A percentile compares a stretch with the other conserved stretches of the same genome.
phyloP scores from a whole-genome alignment of 2,888 invertebrate genomes.

The Drosophila vallismaia region DNA sequence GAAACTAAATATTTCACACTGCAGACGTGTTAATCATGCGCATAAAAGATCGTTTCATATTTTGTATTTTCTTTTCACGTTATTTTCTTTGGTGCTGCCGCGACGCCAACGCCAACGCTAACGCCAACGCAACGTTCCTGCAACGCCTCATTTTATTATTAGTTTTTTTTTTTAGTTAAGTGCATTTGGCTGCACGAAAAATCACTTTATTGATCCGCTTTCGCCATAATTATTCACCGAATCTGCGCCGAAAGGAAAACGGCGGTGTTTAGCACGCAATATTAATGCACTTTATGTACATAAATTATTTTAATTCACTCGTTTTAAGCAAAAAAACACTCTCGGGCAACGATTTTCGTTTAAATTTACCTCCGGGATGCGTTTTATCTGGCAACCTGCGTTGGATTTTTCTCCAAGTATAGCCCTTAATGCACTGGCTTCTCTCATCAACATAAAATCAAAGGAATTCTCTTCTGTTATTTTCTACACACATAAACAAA shows the following conservation, averaged over 20 bases:
- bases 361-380: slow-evolving; percentile 38
- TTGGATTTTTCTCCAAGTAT: slow-evolving; percentile 34
- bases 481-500: slow-evolving; percentile 43
- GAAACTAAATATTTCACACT: slow-evolving; percentile 30
- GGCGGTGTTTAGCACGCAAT: slow-evolving; percentile 58
- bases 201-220: slow-evolving; percentile 70
- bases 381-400: slow-evolving; percentile 52
- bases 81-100: slow-evolving; percentile 10
- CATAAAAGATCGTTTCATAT: slow-evolving; percentile 4
- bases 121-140: slow-evolving; percentile 30
- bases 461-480: slow-evolving; percentile 42
- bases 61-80: slow-evolving; percentile 36
- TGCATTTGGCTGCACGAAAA: slow-evolving; percentile 26
- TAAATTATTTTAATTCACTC: slow-evolving; percentile 40
- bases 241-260: slow-evolving; percentile 45
- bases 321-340: slow-evolving; percentile 29
- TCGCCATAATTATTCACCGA: slow-evolving; percentile 54
- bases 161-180: slow-evolving; percentile 7
- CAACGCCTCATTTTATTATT: slow-evolving; percentile 6
- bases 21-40: slow-evolving; percentile 51
- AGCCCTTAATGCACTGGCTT: slow-evolving; percentile 29
- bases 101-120: slow-evolving; percentile 26
- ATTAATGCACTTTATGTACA: slow-evolving; percentile 49
- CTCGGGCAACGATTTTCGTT: slow-evolving; percentile 19
- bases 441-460: slow-evolving; percentile 46